phyloP scores from a whole-genome alignment of 2,797 vertebrate species.

The Amblyopsis hoosieri region DNA sequence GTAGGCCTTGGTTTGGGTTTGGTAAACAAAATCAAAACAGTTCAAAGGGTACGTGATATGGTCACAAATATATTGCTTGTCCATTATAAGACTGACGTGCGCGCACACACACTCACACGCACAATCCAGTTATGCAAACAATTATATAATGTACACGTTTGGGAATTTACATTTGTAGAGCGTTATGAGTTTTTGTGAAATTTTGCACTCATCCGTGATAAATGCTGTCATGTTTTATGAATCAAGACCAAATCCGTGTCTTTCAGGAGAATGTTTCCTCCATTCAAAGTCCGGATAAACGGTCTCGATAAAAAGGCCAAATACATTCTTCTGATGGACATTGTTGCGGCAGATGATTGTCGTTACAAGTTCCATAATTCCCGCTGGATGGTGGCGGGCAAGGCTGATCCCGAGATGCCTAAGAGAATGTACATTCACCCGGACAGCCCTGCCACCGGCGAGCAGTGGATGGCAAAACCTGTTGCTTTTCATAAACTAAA shows the following conservation, averaged over 20 bases:
- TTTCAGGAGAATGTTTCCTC: conserved; percentile 96
- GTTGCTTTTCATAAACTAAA: conserved; percentile 98
- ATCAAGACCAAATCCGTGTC: conserved; percentile 9
- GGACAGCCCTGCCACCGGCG: conserved; percentile 95
- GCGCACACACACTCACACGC: conserved; percentile 11
- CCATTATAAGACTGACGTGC: conserved; percentile 14
- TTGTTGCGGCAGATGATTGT: conserved; percentile 96
- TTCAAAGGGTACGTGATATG: conserved; percentile 52
- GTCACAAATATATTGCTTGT: conserved; percentile 62
- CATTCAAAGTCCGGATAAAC: conserved; percentile 95
- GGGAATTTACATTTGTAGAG: not conserved
- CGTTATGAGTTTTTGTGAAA: not conserved
- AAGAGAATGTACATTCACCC: conserved; percentile 99
- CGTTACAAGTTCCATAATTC: conserved; percentile 98
- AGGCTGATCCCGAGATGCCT: conserved; percentile 98
- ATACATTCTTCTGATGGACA: conserved; percentile 97
- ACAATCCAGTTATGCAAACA: conserved; percentile 3
- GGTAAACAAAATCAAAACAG: conserved; percentile 70
- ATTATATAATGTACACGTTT: not conserved
- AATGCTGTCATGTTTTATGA: conserved; percentile 14
- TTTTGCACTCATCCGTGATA: conserved; percentile 1
- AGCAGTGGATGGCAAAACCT: conserved; percentile 99
- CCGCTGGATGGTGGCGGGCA: conserved; percentile 98
- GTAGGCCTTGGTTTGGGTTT: conserved; percentile 60
- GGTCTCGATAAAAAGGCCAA: conserved; percentile 98